Evolutionary conservation across 1,140 invertebrate species (phyloP).

Genomic region (Caligus rogercresseyi): DNA sequence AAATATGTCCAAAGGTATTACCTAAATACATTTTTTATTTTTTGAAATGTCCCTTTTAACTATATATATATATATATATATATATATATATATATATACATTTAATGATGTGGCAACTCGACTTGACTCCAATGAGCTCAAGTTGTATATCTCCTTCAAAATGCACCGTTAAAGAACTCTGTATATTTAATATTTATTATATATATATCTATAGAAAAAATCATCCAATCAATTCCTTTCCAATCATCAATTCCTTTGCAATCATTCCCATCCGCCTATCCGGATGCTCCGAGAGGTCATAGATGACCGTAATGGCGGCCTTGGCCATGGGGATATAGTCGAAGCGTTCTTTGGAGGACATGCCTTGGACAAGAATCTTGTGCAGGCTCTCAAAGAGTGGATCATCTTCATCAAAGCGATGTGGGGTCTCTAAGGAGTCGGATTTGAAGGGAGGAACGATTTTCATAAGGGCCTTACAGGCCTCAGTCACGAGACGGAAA

Average conservation of each 20-base stretch:
- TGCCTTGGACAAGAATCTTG: constrained; percentile 33
- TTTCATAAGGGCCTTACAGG: constrained; percentile 39
- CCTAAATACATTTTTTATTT: too few species aligned
- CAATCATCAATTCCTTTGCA: constrained; percentile 23
- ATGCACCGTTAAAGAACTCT: too few species aligned
- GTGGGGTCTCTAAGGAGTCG: constrained; percentile 23
- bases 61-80: too few species aligned
- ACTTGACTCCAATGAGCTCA: too few species aligned
- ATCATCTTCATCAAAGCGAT: constrained; percentile 35
- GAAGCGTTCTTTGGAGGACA: constrained; percentile 29
- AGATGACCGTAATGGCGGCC: constrained; percentile 42
- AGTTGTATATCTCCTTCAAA: too few species aligned
- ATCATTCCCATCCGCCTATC: constrained; percentile 21
- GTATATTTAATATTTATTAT: too few species aligned
- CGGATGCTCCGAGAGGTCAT: constrained; percentile 26
- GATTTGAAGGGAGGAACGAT: constrained; percentile 28
- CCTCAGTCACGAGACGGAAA: constrained; percentile 37
- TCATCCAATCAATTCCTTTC: too few species aligned
- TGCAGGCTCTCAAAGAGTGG: constrained; percentile 36
- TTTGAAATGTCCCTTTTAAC: too few species aligned
- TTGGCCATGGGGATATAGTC: constrained; percentile 40
- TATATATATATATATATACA: too few species aligned
- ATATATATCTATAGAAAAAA: too few species aligned
- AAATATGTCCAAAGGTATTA: too few species aligned
- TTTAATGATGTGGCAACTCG: too few species aligned